These are phyloP conservation scores for Tilapia sparmanii DNA, from an alignment of 2,113 vertebrate species.

Conservation along the genomic window DNA sequence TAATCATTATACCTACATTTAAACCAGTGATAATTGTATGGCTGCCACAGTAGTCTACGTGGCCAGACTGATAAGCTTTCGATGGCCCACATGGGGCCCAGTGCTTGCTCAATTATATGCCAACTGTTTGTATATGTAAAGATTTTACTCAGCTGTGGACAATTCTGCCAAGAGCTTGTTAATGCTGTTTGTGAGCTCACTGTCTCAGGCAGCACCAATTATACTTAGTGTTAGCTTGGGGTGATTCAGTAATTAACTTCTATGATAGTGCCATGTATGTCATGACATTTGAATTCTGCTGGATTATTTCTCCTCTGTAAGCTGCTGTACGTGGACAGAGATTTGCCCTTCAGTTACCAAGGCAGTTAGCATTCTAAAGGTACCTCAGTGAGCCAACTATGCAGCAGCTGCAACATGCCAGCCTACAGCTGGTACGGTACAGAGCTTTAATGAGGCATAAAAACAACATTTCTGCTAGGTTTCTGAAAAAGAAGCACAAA, in stretches of 20 bases:
- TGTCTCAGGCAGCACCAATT: neutral
- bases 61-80: slow-evolving; percentile 32
- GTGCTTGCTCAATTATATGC: slow-evolving; percentile 18
- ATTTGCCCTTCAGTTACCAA: neutral
- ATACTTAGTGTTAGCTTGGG: slow-evolving; percentile 16
- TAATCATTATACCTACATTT: slow-evolving; percentile 44
- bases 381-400: neutral
- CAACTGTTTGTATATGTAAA: slow-evolving; percentile 37
- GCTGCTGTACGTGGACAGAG: neutral
- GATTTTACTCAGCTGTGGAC: slow-evolving; percentile 19
- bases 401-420: neutral
- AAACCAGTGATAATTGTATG: slow-evolving; percentile 34
- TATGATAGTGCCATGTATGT: neutral
- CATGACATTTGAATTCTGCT: slow-evolving; percentile 8
- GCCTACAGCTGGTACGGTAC: neutral
- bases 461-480: neutral
- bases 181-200: slow-evolving; percentile 4
- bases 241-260: neutral
- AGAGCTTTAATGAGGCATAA: neutral
- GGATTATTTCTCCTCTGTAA: neutral
- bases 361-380: neutral
- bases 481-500: neutral
- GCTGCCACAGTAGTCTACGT: slow-evolving; percentile 19
- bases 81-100: slow-evolving; percentile 2
- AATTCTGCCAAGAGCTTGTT: slow-evolving; percentile 22